Evolutionary conservation across 2,888 invertebrate genomes (phyloP).

Genomic region (Plutella xylostella): DNA sequence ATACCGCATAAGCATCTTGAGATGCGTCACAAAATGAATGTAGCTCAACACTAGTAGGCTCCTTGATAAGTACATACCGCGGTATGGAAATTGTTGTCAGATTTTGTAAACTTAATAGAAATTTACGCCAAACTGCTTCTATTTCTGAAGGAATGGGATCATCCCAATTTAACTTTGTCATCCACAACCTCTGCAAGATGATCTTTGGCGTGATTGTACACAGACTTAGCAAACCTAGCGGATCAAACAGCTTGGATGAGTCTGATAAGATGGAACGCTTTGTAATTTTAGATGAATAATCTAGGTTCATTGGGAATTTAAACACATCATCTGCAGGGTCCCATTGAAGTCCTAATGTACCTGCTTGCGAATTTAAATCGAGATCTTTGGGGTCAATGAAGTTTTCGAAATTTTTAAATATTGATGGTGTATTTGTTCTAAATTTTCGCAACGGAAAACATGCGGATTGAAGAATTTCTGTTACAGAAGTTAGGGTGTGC

Average conservation of each 20-base stretch:
- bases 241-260: constrained; percentile 8
- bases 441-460: constrained; percentile 14
- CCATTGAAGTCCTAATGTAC: constrained; percentile 17
- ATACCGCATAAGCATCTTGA: constrained; percentile 11
- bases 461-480: not conserved
- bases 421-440: constrained; percentile 1
- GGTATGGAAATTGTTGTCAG: constrained; percentile 1
- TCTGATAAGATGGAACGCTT: constrained; percentile 12
- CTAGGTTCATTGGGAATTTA: constrained; percentile 12
- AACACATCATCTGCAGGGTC: too few species aligned
- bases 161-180: constrained; percentile 8
- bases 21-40: constrained; percentile 14
- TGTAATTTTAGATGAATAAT: constrained; percentile 13
- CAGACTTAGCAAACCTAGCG: constrained; percentile 9
- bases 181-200: constrained; percentile 11
- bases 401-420: not conserved
- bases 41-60: constrained; percentile 3
- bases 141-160: constrained; percentile 9
- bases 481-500: constrained; percentile 4
- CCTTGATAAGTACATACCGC: constrained; percentile 4
- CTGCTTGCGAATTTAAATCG: too few species aligned
- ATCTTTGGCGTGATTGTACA: constrained; percentile 8
- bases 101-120: not conserved
- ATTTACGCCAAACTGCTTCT: constrained; percentile 4
- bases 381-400: too few species aligned